Conservation (phyloP, 1,140 invertebrate genomes). For the Lasioglossum baleicum region DNA sequence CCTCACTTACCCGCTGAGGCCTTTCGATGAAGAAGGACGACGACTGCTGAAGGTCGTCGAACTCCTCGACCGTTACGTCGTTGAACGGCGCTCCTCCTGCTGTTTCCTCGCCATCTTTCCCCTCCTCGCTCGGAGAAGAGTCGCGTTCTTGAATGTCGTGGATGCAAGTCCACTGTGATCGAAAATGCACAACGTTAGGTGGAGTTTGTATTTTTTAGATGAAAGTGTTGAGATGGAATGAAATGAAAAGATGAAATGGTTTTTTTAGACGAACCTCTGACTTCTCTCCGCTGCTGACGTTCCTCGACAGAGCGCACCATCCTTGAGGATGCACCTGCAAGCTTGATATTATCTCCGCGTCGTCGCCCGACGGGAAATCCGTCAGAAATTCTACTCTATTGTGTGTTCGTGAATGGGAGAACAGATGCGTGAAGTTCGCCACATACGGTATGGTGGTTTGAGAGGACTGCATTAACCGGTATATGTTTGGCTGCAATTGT, state of each 20-base stretch:
- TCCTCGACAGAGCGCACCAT: slow-evolving; percentile 92
- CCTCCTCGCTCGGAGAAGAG: slow-evolving; percentile 56
- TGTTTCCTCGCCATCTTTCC: slow-evolving; percentile 75
- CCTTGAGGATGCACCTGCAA: slow-evolving; percentile 95
- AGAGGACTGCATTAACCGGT: slow-evolving; percentile 92
- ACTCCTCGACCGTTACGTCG: slow-evolving; percentile 70
- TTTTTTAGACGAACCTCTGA: slow-evolving; percentile 84
- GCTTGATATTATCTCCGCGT: slow-evolving; percentile 94
- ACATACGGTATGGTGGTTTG: slow-evolving; percentile 89
- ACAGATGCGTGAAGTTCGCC: slow-evolving; percentile 89
- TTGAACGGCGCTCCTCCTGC: slow-evolving; percentile 62
- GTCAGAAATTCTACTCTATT: slow-evolving; percentile 94
- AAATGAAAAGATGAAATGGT: too few species aligned
- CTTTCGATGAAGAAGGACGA: slow-evolving; percentile 72
- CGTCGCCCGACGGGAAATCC: slow-evolving; percentile 92
- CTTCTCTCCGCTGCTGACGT: slow-evolving; percentile 91
- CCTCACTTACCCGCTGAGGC: slow-evolving; percentile 56
- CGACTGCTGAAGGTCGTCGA: slow-evolving; percentile 63
- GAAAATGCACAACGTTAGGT: not conserved
- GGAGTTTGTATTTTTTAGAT: too few species aligned
- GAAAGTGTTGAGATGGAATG: too few species aligned
- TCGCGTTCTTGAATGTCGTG: slow-evolving; percentile 93
- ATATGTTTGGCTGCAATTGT: slow-evolving; percentile 89
- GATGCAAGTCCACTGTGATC: slow-evolving; percentile 91
- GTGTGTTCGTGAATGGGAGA: slow-evolving; percentile 85